Evolutionary conservation across 2,888 invertebrate genomes (phyloP), one percentile per base, ranked within the genome.

Genomic region (Molanna angustata): DNA sequence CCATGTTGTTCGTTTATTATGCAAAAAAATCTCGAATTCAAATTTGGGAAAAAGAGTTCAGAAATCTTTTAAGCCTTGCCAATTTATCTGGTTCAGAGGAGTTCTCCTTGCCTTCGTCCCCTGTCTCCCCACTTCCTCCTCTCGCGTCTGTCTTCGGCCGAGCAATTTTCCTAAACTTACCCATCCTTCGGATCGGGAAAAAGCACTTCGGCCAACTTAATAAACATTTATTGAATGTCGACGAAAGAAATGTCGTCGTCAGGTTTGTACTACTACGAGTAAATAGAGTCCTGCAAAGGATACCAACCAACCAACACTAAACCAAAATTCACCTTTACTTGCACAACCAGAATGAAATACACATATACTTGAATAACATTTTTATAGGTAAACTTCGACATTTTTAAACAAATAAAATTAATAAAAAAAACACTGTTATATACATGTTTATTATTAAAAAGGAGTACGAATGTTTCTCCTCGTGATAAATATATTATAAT

Each of bases 171-270:
- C 21, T 35, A 33, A 37, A 39, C 39, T 42, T 49, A 33, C 52
- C 21, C 46, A 17, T 27, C 45, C 37, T 43, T 27, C 16, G 32
- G 17, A 9, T 27, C 52, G 52, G 20, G 44, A 46, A 52, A 51
- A 47, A 58, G 48, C 52, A 53, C 45, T 53, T 55, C 42, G 27
- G 31, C 52, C 48, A 53, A 53, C 53, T 53, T 53, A 53, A 53
- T 53, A 53, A 49, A 53, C 53, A 53, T 53, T 53, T 53, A 53
- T 53, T 48, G 53, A 53, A 53, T 53, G 43, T 44, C 19, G 53
- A 42, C 49, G 32, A 42, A 43, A 47, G 44, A 51, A 43, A 44
- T 21, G 41, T 21, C 39, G 44, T 44, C n/a, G n/a, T n/a, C n/a
- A n/a, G n/a, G n/a, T n/a, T n/a, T n/a, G n/a, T n/a, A n/a, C n/a